These are phyloP conservation scores for Thymelicus lineola DNA, from an alignment of 2,888 invertebrate genomes.

Conservation along the genomic window DNA sequence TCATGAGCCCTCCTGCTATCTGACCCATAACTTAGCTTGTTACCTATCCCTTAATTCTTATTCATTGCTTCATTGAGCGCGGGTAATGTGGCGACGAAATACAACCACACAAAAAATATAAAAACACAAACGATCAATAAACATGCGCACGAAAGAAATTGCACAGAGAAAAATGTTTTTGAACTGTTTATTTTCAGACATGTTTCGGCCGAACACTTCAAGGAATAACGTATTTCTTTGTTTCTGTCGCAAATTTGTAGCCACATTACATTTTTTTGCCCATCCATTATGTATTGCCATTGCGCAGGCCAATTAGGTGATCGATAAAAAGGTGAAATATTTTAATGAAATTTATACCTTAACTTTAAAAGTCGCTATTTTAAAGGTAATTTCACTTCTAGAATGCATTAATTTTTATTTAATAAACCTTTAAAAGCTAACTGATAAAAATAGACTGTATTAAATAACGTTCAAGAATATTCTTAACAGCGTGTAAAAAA, in stretches of 20 bases:
- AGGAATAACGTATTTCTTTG: constrained; percentile 21
- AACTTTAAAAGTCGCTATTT: background rate
- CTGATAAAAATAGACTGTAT: background rate
- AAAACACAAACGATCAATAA: constrained; percentile 25
- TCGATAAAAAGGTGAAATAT: constrained; percentile 2
- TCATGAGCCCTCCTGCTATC: background rate
- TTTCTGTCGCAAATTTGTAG: constrained; percentile 15
- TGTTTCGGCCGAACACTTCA: constrained; percentile 14
- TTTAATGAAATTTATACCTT: constrained; percentile 11
- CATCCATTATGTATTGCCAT: constrained; percentile 3
- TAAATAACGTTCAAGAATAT: background rate
- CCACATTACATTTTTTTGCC: constrained; percentile 3
- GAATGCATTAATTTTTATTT: background rate
- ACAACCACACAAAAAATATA: constrained; percentile 30
- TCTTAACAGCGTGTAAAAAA: background rate
- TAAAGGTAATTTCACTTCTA: background rate
- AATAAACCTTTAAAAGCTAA: background rate
- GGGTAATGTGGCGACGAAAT: constrained; percentile 32
- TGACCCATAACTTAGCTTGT: constrained; percentile 1
- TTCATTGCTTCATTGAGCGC: constrained; percentile 40
- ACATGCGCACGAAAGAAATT: constrained; percentile 24
- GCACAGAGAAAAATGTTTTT: constrained; percentile 22
- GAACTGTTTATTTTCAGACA: constrained; percentile 21
- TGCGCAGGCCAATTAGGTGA: background rate
- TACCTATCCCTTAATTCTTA: constrained; percentile 31